Evolutionary conservation across 2,888 invertebrate genomes (phyloP).

Genomic region (Metacarcinus magister): DNA sequence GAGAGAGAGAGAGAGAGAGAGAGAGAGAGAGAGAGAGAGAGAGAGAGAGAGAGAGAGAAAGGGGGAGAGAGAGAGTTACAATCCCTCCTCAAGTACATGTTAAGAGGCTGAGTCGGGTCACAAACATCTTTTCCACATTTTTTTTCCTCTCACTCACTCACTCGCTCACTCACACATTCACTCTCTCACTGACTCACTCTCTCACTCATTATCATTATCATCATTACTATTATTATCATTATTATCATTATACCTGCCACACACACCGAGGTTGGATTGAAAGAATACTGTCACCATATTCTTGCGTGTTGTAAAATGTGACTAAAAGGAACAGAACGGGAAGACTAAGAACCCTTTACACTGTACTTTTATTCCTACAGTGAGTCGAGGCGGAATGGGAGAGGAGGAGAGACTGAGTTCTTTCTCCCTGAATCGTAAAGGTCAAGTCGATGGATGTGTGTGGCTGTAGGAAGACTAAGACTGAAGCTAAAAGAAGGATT

Average conservation of each 20-base stretch:
- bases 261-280: no score
- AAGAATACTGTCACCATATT: no score
- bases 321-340: neutral
- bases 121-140: neutral
- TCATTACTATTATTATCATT: neutral
- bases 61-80: neutral
- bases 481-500: no score
- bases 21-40: slow-evolving; percentile 40
- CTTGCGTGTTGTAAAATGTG: no score
- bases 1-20: slow-evolving; percentile 14
- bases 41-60: neutral
- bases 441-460: no score
- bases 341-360: no score
- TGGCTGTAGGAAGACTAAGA: no score
- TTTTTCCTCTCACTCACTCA: neutral
- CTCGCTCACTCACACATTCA: neutral
- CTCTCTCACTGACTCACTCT: neutral
- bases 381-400: neutral
- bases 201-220: neutral
- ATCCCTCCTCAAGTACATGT: slow-evolving; percentile 7
- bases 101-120: slow-evolving; percentile 33
- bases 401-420: neutral
- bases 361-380: no score
- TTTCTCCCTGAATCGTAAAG: no score
- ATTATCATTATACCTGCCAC: neutral